Evolutionary conservation across 1,140 invertebrate species (phyloP), one percentile per base, ranked within the genome.

Genomic region (Ridgeia piscesae): DNA sequence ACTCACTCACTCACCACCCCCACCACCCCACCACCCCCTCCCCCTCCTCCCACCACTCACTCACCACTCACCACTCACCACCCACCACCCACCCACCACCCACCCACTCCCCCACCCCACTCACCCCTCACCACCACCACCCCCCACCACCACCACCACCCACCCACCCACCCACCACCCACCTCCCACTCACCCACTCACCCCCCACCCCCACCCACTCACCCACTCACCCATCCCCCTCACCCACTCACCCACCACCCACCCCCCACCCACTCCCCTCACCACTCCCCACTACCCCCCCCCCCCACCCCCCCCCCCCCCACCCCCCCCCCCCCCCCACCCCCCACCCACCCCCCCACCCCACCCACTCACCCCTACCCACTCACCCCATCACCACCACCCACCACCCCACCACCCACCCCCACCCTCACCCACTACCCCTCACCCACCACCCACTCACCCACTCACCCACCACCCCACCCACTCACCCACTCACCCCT

Each of bases 21-120:
- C 58, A 77, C 4, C 17, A n/a, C n/a, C n/a, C n/a, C n/a, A n/a
- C n/a, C n/a, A n/a, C n/a, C n/a, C 58, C 11, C 58, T 31, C 58
- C 11, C 27, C 17, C 58, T 21, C 27, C 58, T 21, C 58, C 11
- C 42, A 42, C 91, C 91, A 92, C 34, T 91, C 0, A 93, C 50
- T 88, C 77, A 91, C 91, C 91, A 92, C 48, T 92, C 48, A 58
- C 48, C 91, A 58, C 91, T 92, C 91, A 92, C 91, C 34, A 91
- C 90, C 34, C 90, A 91, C 90, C 90, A 91, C 90, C 34, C 90
- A 91, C 90, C 17, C 90, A 91, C 90, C 34, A 8, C 8, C 90
- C 34, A n/a, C 31, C 4, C 89, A 6, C 42, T 8, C 35, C 21
- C 33, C 6, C 42, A 6, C 42, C 4, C 42, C n/a, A n/a, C n/a